Base-by-base conservation (phyloP, 2,797 vertebrate genomes). In the Scolopax bukidnonensis region DNA sequence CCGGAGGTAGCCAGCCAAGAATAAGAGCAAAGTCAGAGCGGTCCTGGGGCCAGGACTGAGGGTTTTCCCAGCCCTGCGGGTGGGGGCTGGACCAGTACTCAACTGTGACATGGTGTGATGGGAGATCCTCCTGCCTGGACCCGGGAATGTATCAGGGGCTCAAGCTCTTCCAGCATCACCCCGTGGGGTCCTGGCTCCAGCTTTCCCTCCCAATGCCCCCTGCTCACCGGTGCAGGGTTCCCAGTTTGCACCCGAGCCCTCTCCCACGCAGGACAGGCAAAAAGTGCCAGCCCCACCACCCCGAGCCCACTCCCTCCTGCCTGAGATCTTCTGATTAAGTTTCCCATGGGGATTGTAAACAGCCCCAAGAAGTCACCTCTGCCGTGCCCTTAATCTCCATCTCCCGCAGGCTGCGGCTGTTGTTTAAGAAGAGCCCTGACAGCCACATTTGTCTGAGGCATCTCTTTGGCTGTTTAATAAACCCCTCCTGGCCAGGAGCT, bases 41-140 rank as follows among this genome's bases (percentile, higher is more conserved):
- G 56, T 3, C 63, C 30, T 1, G n/a, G 10, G 41, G 40, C 32
- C 27, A 15, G 89, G 6, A 6, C 16, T 0, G 1, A n/a, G 78
- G 43, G 6, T 2, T 4, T 45, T 79, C 33, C 56, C 1, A 1
- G 20, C 27, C 14, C 56, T 1, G 3, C 25, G 45, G 47, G 13
- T 7, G 24, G 45, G 43, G 68, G n/a, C 12, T 65, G 59, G 64
- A 43, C 13, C 27, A 10, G 75, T 10, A 17, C 30, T 20, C 3
- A 13, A 10, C 59, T 0, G 0, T 3, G 74, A 2, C 4, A 2
- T 12, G 51, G 36, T 4, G 2, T 8, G 9, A 25, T 59, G 28
- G 57, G 33, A 48, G 21, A 59, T 32, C 8, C 27, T 63, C 36
- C 32, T 79, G 38, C 56, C 24, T 38, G 68, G 13, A 47, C 27